Conservation (phyloP, 2,113 vertebrate species). For the Dicrurus megarhynchus region DNA sequence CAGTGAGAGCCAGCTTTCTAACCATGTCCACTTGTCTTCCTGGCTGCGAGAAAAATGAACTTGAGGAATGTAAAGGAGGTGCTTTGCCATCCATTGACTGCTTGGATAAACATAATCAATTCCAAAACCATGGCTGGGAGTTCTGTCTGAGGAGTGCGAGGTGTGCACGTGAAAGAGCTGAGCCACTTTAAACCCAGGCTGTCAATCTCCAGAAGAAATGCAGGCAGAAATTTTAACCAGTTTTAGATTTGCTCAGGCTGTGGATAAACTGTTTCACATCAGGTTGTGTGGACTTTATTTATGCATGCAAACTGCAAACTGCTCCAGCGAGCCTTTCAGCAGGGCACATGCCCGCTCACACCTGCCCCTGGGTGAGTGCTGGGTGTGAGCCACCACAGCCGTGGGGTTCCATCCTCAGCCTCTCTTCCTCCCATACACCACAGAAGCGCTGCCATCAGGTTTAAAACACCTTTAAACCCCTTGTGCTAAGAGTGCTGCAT, state of each 20-base stretch:
- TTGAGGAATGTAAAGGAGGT: background rate
- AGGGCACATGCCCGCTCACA: background rate
- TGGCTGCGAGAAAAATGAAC: background rate
- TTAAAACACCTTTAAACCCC: background rate
- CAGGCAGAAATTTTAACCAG: background rate
- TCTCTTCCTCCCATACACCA: background rate
- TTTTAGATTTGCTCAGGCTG: background rate
- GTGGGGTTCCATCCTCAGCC: fast-evolving
- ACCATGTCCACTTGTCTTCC: background rate
- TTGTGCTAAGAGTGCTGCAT: background rate
- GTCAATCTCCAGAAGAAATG: background rate
- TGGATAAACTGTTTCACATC: background rate
- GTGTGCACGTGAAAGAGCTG: fast-evolving
- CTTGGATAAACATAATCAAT: background rate
- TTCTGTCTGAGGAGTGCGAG: background rate
- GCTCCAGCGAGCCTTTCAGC: background rate
- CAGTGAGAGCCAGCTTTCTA: background rate
- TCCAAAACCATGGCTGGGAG: fast-evolving
- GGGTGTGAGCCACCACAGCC: background rate
- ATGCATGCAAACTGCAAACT: background rate
- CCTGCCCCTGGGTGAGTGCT: background rate
- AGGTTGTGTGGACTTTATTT: background rate
- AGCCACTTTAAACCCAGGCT: background rate
- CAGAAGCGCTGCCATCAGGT: background rate
- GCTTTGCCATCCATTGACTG: background rate